Evolutionary conservation across 1,140 invertebrate genomes (phyloP), one percentile per base, ranked within the genome.

Genomic region (Pogonomyrmex californicus): DNA sequence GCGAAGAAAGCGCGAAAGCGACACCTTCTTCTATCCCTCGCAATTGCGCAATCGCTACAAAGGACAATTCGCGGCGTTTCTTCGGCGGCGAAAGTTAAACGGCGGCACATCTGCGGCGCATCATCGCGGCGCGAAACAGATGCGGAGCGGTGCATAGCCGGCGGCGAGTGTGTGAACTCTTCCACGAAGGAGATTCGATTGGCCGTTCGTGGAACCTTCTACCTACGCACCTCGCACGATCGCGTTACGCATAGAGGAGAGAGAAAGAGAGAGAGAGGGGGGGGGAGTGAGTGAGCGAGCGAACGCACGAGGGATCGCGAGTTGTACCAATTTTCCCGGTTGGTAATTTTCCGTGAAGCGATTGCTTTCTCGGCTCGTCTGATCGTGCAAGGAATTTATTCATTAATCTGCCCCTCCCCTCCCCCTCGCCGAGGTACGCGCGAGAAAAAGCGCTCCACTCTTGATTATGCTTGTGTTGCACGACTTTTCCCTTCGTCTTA

Each of bases 181-280:
- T 86, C 83, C 76, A 86, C 83, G 83, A 86, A 86, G 76, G 41
- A 68, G 75, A 86, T 86, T 86, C 63, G 85, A 86, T 86, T 86
- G 85, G 38, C 63, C 12, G 63, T 79, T 86, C 75, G 63, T 9
- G 17, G 85, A 68, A 86, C 17, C 75, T 30, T 78, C 73, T 78
- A 85, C 82, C 73, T 85, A 85, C 82, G 82, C 82, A 75, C 71
- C 82, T 78, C 56, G 71, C 47, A 36, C 54, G 54, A 33, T 33
- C 47, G 30, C 41, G 44, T 85, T 47, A 83, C 4, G 38, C 12
- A 79, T 68, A 49, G 44, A 12, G 60, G 33, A 73, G 56, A 82
- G 38, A 88, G 30, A 44, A n/a, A 87, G 47, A 79, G 17, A 58
- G 10, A 70, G 60, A 71, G 41, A 23, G 23, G 23, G 23, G 23